These are phyloP conservation scores for Epicauta chinensis DNA, from an alignment of 1,140 invertebrate genomes.

Conservation along the genomic window DNA sequence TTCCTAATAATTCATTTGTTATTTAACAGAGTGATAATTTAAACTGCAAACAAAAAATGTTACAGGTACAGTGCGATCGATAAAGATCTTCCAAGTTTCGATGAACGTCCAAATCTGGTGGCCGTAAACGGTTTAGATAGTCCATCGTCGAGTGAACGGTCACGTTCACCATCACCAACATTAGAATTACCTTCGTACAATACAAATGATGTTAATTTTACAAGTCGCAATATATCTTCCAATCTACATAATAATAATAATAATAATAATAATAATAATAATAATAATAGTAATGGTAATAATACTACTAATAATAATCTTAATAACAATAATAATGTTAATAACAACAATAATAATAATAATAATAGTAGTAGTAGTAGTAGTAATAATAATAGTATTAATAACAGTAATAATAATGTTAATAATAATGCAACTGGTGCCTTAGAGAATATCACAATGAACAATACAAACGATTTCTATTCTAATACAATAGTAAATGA, in stretches of 20 bases:
- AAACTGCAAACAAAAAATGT: not conserved
- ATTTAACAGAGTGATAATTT: no score
- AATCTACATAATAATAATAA: constrained; percentile 22
- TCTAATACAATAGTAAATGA: constrained; percentile 23
- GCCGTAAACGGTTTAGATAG: constrained; percentile 29
- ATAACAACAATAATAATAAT: no score
- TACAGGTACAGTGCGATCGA: constrained; percentile 28
- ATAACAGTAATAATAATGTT: constrained; percentile 7
- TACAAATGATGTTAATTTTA: constrained; percentile 21
- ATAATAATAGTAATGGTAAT: not conserved
- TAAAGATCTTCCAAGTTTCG: constrained; percentile 27
- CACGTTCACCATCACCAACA: constrained; percentile 38
- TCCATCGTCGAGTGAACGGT: constrained; percentile 28
- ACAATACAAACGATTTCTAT: constrained; percentile 24
- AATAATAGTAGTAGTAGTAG: constrained; percentile 12
- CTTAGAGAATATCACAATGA: constrained; percentile 12
- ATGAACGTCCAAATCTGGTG: constrained; percentile 25
- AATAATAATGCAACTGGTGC: constrained; percentile 1
- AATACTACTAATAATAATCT: not conserved
- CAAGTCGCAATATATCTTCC: not conserved
- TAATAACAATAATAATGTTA: no score
- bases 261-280: not conserved
- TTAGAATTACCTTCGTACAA: constrained; percentile 28
- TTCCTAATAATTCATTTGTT: not conserved
- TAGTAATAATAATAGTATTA: constrained; percentile 12